A percentile compares a stretch with the other conserved stretches of the same genome.
These are phyloP conservation scores for Ormyrus nitidulus DNA, from an alignment of 2,888 invertebrate species.

Conservation along the genomic window DNA sequence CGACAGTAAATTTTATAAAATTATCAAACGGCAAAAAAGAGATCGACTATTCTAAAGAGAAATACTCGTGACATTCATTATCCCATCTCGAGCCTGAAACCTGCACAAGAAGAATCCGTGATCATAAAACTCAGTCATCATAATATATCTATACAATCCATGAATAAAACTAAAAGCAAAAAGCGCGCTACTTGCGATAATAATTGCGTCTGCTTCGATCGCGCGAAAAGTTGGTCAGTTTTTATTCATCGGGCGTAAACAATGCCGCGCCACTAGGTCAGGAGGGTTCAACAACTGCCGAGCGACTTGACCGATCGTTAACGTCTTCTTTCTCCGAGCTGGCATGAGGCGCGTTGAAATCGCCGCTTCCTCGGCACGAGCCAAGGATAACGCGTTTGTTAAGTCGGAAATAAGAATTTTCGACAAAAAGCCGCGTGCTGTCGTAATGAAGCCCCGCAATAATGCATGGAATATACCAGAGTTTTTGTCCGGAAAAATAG, in stretches of 20 bases:
- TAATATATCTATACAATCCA: no score
- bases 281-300: slow-evolving; percentile 18
- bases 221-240: slow-evolving; percentile 26
- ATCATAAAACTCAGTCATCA: no score
- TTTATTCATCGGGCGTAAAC: not conserved
- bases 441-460: not conserved
- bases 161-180: no score
- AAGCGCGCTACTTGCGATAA: no score
- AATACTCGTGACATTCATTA: no score
- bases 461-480: not conserved
- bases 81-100: no score
- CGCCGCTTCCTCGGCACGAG: not conserved
- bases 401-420: not conserved
- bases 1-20: no score
- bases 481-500: no score
- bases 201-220: not conserved
- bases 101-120: no score
- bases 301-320: slow-evolving; percentile 39
- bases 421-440: slow-evolving; percentile 8
- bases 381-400: slow-evolving; percentile 19
- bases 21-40: no score
- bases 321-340: slow-evolving; percentile 11
- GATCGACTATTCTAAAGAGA: no score
- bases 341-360: not conserved
- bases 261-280: slow-evolving; percentile 2